Base-by-base conservation (phyloP, 2,797 vertebrate genomes). In the Linurgus olivaceus region DNA sequence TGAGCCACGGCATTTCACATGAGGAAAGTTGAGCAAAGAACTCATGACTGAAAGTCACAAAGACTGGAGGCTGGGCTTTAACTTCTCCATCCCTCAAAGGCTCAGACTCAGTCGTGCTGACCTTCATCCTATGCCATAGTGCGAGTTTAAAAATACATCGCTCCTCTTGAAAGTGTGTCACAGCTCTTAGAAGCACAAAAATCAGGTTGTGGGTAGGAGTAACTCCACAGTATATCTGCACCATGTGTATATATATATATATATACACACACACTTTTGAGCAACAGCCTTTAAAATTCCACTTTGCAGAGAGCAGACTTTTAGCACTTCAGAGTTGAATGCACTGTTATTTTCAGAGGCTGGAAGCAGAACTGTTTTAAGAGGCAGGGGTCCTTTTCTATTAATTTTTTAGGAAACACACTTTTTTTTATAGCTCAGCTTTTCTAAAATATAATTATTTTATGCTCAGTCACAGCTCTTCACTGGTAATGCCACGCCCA, bases 181-280 rank as follows among this genome's bases (percentile, higher is more conserved):
- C 50, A 84, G 93, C 51, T 86, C 76, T 66, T 28, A 72, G 79
- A 86, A 80, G 54, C 55, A 91, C 2, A 11, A 91, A 93, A 91
- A 91, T 45, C 58, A 75, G 68, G 58, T 45, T 89, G 89, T 90
- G 75, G n/a, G 94, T 90, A 65, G 72, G 58, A 95, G 75, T 42
- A 80, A 88, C 75, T 67, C 52, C 62, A 75, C 31, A n/a, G 42
- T 48, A 3, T 21, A 29, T n/a, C 13, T 58, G 33, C 38, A 90
- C 21, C 13, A 29, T 4, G 12, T 24, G 5, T 17, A 2, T 11
- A 8, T 20, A 11, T 4, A 33, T 17, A 3, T 11, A 10, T 20
- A 11, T 5, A 35, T n/a, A 15, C 5, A 54, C 1, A 52, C 20
- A 54, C 1, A 31, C 26, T 79, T 83, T 29, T 15, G 28, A 86